These are phyloP conservation scores for Hyposmocoma kahamanoa DNA, from an alignment of 1,140 invertebrate species.

Conservation along the genomic window DNA sequence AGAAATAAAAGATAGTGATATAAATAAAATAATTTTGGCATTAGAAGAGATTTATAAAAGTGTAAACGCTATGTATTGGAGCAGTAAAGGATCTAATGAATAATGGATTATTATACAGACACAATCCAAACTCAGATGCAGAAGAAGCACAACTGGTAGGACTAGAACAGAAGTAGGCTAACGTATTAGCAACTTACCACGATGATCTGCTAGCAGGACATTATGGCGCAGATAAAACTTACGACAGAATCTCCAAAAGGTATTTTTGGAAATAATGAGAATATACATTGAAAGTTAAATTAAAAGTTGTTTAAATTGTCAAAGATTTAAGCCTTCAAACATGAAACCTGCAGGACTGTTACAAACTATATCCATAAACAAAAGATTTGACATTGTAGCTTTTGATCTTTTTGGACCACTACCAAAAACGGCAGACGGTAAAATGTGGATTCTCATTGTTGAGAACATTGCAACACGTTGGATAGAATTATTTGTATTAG, in stretches of 20 bases:
- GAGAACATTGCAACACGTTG: constrained; percentile 29
- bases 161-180: constrained; percentile 11
- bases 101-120: constrained; percentile 18
- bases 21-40: constrained; percentile 5
- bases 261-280: constrained; percentile 28
- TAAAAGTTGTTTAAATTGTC: constrained; percentile 8
- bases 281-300: constrained; percentile 16
- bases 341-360: constrained; percentile 19
- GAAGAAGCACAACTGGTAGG: constrained; percentile 16
- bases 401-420: constrained; percentile 24
- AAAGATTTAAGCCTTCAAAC: constrained; percentile 19
- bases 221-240: constrained; percentile 25
- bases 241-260: constrained; percentile 9
- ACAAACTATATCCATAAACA: background rate
- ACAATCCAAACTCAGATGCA: constrained; percentile 2
- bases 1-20: constrained; percentile 4
- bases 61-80: constrained; percentile 13
- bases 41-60: constrained; percentile 1
- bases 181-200: constrained; percentile 14
- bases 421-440: constrained; percentile 6
- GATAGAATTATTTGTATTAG: constrained; percentile 25
- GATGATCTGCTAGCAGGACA: constrained; percentile 16
- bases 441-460: constrained; percentile 21
- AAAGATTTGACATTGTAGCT: constrained; percentile 18
- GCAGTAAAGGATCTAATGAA: constrained; percentile 17